Evolutionary conservation across 2,888 invertebrate species (phyloP).

Genomic region (Perizoma affinitatum): DNA sequence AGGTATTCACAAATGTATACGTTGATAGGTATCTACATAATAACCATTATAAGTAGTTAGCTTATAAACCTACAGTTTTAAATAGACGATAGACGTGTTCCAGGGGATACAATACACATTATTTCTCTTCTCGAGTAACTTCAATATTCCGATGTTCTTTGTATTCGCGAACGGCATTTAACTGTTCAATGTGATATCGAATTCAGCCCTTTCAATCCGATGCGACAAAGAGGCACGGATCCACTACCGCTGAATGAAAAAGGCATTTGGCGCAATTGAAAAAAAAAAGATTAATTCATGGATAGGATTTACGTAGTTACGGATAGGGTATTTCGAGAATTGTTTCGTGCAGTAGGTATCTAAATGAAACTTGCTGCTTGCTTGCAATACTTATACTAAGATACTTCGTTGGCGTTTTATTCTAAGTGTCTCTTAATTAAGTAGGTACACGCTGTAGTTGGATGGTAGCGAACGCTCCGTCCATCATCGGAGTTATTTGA

Average conservation of each 20-base stretch:
- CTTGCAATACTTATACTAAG: too few species aligned
- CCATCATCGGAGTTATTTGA: too few species aligned
- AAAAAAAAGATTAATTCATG: slow-evolving; percentile 14
- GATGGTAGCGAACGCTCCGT: too few species aligned
- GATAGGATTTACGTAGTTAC: background rate
- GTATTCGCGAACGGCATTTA: slow-evolving; percentile 61
- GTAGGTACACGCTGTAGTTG: too few species aligned
- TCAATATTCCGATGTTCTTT: slow-evolving; percentile 63
- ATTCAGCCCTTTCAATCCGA: slow-evolving; percentile 65
- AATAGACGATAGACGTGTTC: slow-evolving; percentile 14
- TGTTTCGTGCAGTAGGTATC: too few species aligned
- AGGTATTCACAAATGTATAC: background rate
- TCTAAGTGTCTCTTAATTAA: too few species aligned
- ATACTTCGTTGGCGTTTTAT: too few species aligned
- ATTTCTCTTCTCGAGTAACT: slow-evolving; percentile 45
- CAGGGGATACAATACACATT: slow-evolving; percentile 33
- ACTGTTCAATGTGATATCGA: slow-evolving; percentile 64
- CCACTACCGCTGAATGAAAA: slow-evolving; percentile 63
- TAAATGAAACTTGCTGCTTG: too few species aligned
- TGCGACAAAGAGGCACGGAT: slow-evolving; percentile 66
- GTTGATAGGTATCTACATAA: too few species aligned
- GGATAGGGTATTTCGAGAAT: too few species aligned
- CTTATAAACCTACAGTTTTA: background rate
- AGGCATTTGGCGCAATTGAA: slow-evolving; percentile 56
- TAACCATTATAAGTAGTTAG: too few species aligned